Percentiles rank a stretch among this genome's conserved stretches.
These are phyloP conservation scores for Cherax destructor DNA, from an alignment of 1,140 invertebrate species.

Conservation along the genomic window DNA sequence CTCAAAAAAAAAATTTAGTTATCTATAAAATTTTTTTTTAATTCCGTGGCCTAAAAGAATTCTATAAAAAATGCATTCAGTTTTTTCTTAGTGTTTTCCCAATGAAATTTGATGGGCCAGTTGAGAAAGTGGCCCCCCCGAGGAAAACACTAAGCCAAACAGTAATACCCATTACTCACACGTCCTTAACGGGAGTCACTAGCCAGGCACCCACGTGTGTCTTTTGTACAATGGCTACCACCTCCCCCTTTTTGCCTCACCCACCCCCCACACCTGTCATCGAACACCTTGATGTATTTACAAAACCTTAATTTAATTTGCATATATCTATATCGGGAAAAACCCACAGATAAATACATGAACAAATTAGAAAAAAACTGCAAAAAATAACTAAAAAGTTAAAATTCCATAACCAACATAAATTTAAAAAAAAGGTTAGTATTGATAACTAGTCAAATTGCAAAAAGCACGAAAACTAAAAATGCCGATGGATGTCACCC, in stretches of 20 bases:
- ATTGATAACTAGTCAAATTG: no score
- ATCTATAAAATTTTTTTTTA: not conserved
- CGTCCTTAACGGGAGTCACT: not conserved
- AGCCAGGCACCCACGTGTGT: conserved; percentile 12
- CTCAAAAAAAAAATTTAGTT: not conserved
- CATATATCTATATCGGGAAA: no score
- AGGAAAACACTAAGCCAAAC: not conserved
- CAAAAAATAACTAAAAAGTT: no score
- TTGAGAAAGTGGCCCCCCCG: not conserved
- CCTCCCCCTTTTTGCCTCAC: not conserved
- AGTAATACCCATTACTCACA: not conserved
- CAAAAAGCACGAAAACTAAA: no score
- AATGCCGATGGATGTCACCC: no score
- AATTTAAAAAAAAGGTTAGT: no score
- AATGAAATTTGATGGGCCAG: not conserved
- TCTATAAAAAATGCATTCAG: not conserved
- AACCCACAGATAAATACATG: no score
- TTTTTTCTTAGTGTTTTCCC: not conserved
- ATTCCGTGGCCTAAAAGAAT: not conserved
- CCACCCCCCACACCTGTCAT: no score
- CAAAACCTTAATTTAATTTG: no score
- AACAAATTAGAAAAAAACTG: no score
- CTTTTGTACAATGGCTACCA: conserved; percentile 16
- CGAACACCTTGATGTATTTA: no score
- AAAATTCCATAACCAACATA: no score